Base-by-base conservation (phyloP, 2,113 vertebrate genomes). In the Prolemur simus region DNA sequence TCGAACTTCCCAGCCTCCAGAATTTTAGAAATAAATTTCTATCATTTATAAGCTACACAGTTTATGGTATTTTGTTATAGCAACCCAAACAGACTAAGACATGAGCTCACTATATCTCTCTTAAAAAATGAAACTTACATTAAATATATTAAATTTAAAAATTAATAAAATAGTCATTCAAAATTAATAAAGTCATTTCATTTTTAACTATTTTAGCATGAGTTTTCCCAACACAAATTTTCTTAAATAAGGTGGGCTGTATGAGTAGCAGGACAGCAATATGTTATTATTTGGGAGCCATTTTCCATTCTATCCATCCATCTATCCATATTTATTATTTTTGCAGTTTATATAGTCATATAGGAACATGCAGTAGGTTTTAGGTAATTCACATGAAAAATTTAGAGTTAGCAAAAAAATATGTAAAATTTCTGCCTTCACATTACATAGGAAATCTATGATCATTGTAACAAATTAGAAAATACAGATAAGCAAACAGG, bases 131-230 rank as follows among this genome's bases (percentile, higher is more conserved):
- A 34, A 94, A 54, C 37, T 49, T 58, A 49, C 4, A 86, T 76
- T 81, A 87, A 95, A 69, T 80, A 84, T 6, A 54, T 68, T 73
- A 12, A 96, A 87, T 92, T 97, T 87, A 68, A 83, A 92, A 92
- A 94, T 82, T 64, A 85, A 47, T 54, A 47, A 47, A 64, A 45
- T 45, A 69, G 4, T 80, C 25, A 92, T 76, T 84, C 63, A 91
- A 76, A 93, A 83, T 77, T 32, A 88, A 69, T 89, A 20, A 82
- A 86, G 15, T 49, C 3, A 69, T 42, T 94, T 91, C n/a, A 60
- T 96, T 96, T 93, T 81, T 5, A 86, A 69, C n/a, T 89, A 77
- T 95, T 93, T 68, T 82, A 49, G 14, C 37, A 87, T 69, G 9
- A 93, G 42, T 80, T 42, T 94, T 11, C 34, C 27, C 18, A 60